Base-by-base conservation (phyloP, 2,113 vertebrate genomes). In the Oreochromis spilurus region DNA sequence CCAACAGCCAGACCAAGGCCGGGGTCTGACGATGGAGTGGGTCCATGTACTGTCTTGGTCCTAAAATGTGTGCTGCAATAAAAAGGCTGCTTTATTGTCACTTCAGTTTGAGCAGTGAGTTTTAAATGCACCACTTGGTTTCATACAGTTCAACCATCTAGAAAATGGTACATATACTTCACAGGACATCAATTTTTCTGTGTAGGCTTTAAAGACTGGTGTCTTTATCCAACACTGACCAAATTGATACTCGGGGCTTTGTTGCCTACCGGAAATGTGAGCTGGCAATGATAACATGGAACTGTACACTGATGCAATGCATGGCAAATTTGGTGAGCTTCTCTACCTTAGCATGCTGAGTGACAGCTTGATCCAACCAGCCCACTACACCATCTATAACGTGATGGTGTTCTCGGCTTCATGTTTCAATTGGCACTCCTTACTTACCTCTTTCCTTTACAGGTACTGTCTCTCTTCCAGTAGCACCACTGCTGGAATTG, bases 1-100 rank as follows among this genome's bases (percentile, higher is more conserved):
- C 93, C 1, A 92, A 97, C 84, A 96, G 81, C 87, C 45, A 48
- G 45, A 48, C 14, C 13, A 48, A 48, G 45, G 45, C 13, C 7
- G 14, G 45, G 36, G 36, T 38, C 36, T 57, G 57, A 58, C 1
- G 0, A 34, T 60, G 29, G 57, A 34, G 1, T 0, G 14, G 16
- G 3, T 31, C 8, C 0, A 19, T 60, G 16, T 6, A 34, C 16
- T 57, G 54, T 55, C 11, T 12, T 19, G 4, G 0, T 50, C 16
- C 11, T 53, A 5, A 3, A 53, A 53, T 53, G 3, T 53, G 0
- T 26, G 26, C 26, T 26, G 26, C 26, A 26, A 26, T 26, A 26
- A 26, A 26, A 26, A 26, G 26, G 26, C 26, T 26, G 26, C 26
- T 26, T 26, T 26, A 26, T 26, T 26, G 1, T 1, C 0, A 11